A percentile compares a stretch with the other conserved stretches of the same genome.
Conservation (phyloP, 2,113 vertebrate genomes). For the Bostrychus sinensis region DNA sequence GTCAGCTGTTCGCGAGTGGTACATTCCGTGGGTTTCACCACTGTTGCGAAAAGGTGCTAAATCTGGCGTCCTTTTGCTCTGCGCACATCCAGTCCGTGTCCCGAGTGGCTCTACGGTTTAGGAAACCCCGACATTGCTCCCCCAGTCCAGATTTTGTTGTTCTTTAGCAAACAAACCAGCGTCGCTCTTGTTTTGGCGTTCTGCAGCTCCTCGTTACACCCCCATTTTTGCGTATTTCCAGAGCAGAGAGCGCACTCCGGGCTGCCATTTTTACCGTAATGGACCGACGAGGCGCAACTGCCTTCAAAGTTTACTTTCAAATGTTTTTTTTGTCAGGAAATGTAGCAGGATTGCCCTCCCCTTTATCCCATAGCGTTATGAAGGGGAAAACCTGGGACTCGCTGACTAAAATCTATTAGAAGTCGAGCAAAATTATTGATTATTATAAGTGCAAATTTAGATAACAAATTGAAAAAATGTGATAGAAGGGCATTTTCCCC, state of each 20-base stretch:
- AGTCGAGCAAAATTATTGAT: too few relatives aligned
- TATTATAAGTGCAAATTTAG: too few relatives aligned
- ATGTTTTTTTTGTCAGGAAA: neutral
- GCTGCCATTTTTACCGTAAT: constrained; percentile 80
- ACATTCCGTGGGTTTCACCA: constrained; percentile 82
- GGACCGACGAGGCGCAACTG: constrained; percentile 41
- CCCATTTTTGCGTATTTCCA: constrained; percentile 65
- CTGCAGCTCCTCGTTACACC: constrained; percentile 65
- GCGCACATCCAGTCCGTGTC: neutral
- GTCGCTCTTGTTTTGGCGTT: constrained; percentile 48
- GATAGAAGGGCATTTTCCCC: too few relatives aligned
- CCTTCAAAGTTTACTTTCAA: constrained; percentile 18
- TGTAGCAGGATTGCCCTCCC: neutral
- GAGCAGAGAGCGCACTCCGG: constrained; percentile 54
- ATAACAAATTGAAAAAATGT: too few relatives aligned
- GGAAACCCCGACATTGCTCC: neutral
- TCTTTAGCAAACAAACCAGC: constrained; percentile 9
- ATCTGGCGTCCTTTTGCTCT: constrained; percentile 11
- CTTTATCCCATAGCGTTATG: neutral
- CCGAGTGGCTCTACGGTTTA: constrained; percentile 4
- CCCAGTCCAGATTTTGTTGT: constrained; percentile 12
- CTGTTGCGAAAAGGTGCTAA: constrained; percentile 66
- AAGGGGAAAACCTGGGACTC: neutral
- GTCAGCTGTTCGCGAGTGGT: constrained; percentile 79
- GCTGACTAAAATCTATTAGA: too few relatives aligned